Conservation (phyloP, 2,888 invertebrate genomes). For the Perdita meconis region DNA sequence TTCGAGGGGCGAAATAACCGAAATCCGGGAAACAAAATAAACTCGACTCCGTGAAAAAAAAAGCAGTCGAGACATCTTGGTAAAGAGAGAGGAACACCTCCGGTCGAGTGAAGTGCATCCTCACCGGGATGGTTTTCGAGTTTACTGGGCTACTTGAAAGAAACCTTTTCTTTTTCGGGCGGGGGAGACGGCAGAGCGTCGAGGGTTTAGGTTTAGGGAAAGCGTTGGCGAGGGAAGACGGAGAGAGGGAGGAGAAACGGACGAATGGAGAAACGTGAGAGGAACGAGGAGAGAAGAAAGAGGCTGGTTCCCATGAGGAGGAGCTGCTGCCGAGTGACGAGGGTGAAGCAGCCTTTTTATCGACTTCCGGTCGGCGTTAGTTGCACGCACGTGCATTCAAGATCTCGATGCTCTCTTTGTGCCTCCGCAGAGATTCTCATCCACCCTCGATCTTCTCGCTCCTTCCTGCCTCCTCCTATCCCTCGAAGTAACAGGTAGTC, state of each 20-base stretch:
- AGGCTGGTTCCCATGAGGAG: constrained; percentile 83
- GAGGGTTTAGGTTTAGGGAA: neutral
- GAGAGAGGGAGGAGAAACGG: neutral
- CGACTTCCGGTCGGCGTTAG: constrained; percentile 84
- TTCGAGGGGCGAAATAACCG: neutral
- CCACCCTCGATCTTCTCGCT: constrained; percentile 22
- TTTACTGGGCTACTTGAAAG: constrained; percentile 57
- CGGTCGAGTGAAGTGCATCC: constrained; percentile 45
- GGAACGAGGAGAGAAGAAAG: constrained; percentile 62
- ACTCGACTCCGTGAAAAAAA: too few relatives aligned
- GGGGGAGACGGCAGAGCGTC: constrained; percentile 2
- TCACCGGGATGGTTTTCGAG: constrained; percentile 52
- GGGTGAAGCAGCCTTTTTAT: constrained; percentile 84
- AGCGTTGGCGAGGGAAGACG: neutral
- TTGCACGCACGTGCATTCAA: constrained; percentile 82
- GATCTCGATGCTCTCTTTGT: constrained; percentile 79
- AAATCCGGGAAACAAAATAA: neutral
- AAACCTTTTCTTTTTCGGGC: constrained; percentile 26
- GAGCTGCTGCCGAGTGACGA: constrained; percentile 83
- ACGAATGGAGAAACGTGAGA: constrained; percentile 40
- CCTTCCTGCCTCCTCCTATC: constrained; percentile 17
- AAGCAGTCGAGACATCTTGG: constrained; percentile 9
- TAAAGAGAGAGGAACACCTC: constrained; percentile 37
- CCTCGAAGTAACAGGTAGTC: constrained; percentile 44
- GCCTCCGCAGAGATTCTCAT: constrained; percentile 79